Evolutionary conservation across 2,113 vertebrate genomes (phyloP), one percentile per base, ranked within the genome.

Genomic region (Callionymus lyra): DNA sequence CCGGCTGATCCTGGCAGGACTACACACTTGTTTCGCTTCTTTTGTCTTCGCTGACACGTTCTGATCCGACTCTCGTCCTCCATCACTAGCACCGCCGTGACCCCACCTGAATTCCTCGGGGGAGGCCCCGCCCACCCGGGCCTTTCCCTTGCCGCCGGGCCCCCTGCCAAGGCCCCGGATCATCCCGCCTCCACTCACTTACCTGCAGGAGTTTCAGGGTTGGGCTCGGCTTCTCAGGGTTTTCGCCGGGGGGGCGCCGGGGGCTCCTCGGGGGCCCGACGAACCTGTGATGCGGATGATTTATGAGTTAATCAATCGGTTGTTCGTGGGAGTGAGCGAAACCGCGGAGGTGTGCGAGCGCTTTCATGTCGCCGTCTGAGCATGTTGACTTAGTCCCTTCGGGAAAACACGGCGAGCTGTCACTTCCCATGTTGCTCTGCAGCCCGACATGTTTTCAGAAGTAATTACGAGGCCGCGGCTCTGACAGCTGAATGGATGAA

Each of bases 281-380:
- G 60, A 60, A 61, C 62, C 40, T 57, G 57, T 67, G 68, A 76
- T 72, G 74, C 80, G 72, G 52, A 60, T 80, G 84, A 85, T 85
- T 84, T 84, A 85, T 57, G 80, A 69, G 75, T 72, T 77, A 81
- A 84, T 86, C 81, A 81, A 81, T 83, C 36, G 62, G 68, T 71
- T 59, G 74, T 70, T 68, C 61, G 70, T 78, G 75, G 76, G 78
- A 78, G 63, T 47, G 55, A 67, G 69, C 59, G 51, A 56, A 83
- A 82, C 73, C 81, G 18, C 79, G 71, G 59, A 77, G 80, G 60
- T 73, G 81, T 70, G 53, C 56, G 61, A 60, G 68, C 54, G 49
- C 80, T 77, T 79, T 77, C 62, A 79, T 68, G 68, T 77, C 67
- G 43, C 50, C 69, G 74, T 72, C 77, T 63, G 63, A 56, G 64